Conservation (phyloP, 1,140 invertebrate genomes). For the Melanaphis sacchari region DNA sequence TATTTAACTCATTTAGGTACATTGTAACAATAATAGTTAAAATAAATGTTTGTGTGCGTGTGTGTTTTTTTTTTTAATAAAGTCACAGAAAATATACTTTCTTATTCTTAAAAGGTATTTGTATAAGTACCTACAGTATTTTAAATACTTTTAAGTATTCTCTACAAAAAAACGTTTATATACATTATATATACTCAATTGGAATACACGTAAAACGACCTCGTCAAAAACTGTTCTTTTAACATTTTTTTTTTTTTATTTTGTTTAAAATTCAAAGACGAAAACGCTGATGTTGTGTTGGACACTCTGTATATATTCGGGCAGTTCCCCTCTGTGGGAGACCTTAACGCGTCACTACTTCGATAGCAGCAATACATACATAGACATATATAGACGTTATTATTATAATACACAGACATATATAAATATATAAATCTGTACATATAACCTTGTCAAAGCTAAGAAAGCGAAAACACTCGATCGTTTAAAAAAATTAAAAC, state of each 20-base stretch:
- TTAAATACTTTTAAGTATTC: not conserved
- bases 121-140: not conserved
- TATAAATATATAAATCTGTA: not conserved
- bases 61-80: not conserved
- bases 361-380: not conserved
- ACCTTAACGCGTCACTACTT: not conserved
- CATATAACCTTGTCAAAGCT: not conserved
- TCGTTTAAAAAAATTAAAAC: slow-evolving; percentile 9
- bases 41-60: not conserved
- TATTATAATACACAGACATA: not conserved
- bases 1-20: not conserved
- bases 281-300: not conserved
- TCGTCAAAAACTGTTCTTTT: not conserved
- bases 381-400: not conserved
- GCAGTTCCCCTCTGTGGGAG: not conserved
- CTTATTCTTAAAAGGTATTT: not conserved
- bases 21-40: not conserved
- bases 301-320: not conserved
- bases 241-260: not conserved
- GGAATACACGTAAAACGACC: not conserved
- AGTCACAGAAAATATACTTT: not conserved
- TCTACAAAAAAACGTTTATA: not conserved
- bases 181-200: not conserved
- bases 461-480: not conserved
- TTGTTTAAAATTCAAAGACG: too few species aligned